These are phyloP conservation scores for Fundulus diaphanus DNA, from an alignment of 2,797 vertebrate genomes.

Conservation along the genomic window DNA sequence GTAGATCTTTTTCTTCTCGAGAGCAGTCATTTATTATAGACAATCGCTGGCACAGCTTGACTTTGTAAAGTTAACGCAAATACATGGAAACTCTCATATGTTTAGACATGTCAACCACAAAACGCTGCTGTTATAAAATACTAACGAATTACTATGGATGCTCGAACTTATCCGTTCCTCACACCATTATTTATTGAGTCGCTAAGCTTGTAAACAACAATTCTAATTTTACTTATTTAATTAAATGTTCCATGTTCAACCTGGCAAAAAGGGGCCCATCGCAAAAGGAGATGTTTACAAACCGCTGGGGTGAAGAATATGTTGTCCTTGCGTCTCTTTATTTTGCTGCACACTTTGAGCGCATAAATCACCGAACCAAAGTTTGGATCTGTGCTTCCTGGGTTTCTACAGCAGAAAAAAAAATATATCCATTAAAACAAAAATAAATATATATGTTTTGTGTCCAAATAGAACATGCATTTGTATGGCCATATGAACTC, in stretches of 20 bases:
- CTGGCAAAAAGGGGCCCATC: too few relatives aligned
- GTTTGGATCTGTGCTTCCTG: conserved; percentile 65
- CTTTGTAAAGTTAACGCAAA: too few relatives aligned
- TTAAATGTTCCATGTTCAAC: not conserved
- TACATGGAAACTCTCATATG: too few relatives aligned
- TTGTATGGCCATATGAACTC: conserved; percentile 6
- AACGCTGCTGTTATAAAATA: not conserved
- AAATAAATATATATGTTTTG: not conserved
- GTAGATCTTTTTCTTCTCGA: too few relatives aligned
- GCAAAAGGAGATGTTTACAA: not conserved
- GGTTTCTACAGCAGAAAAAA: conserved; percentile 64
- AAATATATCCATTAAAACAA: not conserved
- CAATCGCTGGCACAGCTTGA: too few relatives aligned
- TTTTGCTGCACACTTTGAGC: conserved; percentile 60
- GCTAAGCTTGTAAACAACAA: not conserved
- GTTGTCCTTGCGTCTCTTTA: conserved; percentile 38
- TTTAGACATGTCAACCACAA: not conserved
- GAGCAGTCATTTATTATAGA: too few relatives aligned
- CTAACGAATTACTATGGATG: not conserved
- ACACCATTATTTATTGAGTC: not conserved
- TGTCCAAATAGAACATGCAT: not conserved
- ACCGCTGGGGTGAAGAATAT: conserved; percentile 78
- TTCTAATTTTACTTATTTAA: not conserved
- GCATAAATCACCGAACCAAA: conserved; percentile 82
- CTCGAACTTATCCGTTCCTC: not conserved